Conservation (phyloP, 2,888 invertebrate genomes). For the Prosapia bicincta region DNA sequence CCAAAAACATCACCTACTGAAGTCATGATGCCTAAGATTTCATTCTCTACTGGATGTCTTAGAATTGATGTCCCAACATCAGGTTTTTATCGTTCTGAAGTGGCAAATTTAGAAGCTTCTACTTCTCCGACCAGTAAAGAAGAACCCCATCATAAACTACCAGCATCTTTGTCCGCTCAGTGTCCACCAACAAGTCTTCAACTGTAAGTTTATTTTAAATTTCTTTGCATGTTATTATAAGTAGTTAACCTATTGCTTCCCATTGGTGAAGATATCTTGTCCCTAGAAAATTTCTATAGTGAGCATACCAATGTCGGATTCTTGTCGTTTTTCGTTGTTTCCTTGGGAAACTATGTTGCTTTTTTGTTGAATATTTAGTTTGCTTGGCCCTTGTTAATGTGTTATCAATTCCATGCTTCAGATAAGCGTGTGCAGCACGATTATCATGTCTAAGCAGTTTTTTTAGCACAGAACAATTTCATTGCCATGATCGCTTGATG, state of each 20-base stretch:
- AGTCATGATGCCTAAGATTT: background rate
- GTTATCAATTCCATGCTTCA: too few species aligned
- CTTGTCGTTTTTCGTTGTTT: too few species aligned
- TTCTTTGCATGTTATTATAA: background rate
- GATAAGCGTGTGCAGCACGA: too few species aligned
- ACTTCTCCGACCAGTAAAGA: background rate
- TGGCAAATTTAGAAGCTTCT: background rate
- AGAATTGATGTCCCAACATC: background rate
- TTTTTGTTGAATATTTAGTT: too few species aligned
- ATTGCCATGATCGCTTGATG: too few species aligned
- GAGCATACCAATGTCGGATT: background rate
- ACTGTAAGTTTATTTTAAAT: conserved; percentile 37
- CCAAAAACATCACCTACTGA: background rate
- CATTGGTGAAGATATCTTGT: too few species aligned
- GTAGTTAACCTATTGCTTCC: too few species aligned
- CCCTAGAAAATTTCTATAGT: background rate
- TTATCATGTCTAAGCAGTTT: too few species aligned
- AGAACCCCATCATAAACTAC: conserved; percentile 20
- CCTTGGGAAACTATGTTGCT: too few species aligned
- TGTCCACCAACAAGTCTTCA: conserved; percentile 41
- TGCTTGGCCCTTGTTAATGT: too few species aligned
- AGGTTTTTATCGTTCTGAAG: background rate
- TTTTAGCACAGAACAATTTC: too few species aligned
- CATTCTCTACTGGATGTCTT: background rate
- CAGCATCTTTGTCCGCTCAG: conserved; percentile 38